Evolutionary conservation across 1,140 invertebrate species (phyloP).

Genomic region (Penaeus japonicus): DNA sequence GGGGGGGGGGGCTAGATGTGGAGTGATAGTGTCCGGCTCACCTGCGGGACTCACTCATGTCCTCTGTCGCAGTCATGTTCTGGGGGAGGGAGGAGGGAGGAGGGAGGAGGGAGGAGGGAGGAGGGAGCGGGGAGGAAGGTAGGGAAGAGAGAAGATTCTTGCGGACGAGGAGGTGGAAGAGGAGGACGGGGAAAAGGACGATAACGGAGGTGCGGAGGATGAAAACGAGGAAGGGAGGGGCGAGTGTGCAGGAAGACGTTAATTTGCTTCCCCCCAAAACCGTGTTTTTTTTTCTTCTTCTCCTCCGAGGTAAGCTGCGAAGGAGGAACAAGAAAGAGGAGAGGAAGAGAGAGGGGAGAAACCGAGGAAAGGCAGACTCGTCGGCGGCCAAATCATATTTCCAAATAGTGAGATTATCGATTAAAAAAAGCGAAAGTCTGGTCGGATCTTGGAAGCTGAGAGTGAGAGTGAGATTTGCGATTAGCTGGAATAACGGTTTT

Average conservation of each 20-base stretch:
- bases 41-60: conserved; percentile 40
- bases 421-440: neutral
- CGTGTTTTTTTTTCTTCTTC: neutral
- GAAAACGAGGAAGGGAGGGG: too few relatives aligned
- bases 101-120: neutral
- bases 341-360: neutral
- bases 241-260: too few relatives aligned
- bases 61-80: neutral
- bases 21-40: conserved; percentile 42
- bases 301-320: neutral
- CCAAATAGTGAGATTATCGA: neutral
- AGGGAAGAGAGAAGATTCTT: too few relatives aligned
- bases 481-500: too few relatives aligned
- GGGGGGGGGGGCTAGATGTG: conserved; percentile 10
- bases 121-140: neutral
- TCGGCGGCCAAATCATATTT: too few relatives aligned
- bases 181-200: too few relatives aligned
- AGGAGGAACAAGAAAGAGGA: neutral
- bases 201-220: too few relatives aligned
- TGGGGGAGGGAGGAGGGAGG: neutral
- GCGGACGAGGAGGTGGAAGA: too few relatives aligned
- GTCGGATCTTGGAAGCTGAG: neutral
- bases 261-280: too few relatives aligned
- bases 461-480: too few relatives aligned
- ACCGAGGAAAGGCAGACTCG: neutral